These are phyloP conservation scores for Thalassoma bifasciatum DNA, from an alignment of 2,113 vertebrate species.

Conservation along the genomic window DNA sequence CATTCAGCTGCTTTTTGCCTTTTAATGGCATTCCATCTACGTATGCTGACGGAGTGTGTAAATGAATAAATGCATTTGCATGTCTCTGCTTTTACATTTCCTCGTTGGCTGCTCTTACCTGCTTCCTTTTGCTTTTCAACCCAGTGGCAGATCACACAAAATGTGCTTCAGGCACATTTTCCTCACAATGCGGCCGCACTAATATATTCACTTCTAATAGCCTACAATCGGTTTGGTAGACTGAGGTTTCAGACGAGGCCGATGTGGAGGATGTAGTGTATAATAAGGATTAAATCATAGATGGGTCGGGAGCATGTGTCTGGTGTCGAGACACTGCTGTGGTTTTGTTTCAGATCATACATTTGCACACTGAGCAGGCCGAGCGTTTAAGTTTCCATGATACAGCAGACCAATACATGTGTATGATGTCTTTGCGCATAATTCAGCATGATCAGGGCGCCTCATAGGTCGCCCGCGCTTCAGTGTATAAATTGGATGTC, in stretches of 20 bases:
- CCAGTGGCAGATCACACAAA: slow-evolving; percentile 43
- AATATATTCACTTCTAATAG: slow-evolving; percentile 61
- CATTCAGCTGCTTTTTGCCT: slow-evolving; percentile 27
- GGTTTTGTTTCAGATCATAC: slow-evolving; percentile 38
- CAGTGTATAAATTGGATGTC: slow-evolving; percentile 29
- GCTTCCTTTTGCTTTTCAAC: slow-evolving; percentile 30
- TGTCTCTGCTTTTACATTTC: slow-evolving; percentile 29
- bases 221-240: slow-evolving; percentile 50
- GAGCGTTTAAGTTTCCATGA: slow-evolving; percentile 38
- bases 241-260: slow-evolving; percentile 36
- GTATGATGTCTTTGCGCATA: slow-evolving; percentile 59
- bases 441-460: slow-evolving; percentile 51
- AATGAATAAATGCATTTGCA: slow-evolving; percentile 49
- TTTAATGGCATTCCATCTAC: slow-evolving; percentile 16
- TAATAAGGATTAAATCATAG: slow-evolving; percentile 74
- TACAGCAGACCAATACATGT: slow-evolving; percentile 27
- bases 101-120: slow-evolving; percentile 37
- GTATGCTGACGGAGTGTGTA: slow-evolving; percentile 14
- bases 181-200: slow-evolving; percentile 40
- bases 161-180: slow-evolving; percentile 66
- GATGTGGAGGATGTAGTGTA: slow-evolving; percentile 52
- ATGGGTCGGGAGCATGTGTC: slow-evolving; percentile 39
- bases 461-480: slow-evolving; percentile 20
- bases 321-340: slow-evolving; percentile 13
- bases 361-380: slow-evolving; percentile 21